These are phyloP conservation scores for Zenarchopterus dispar DNA, from an alignment of 2,797 vertebrate genomes.

Conservation along the genomic window DNA sequence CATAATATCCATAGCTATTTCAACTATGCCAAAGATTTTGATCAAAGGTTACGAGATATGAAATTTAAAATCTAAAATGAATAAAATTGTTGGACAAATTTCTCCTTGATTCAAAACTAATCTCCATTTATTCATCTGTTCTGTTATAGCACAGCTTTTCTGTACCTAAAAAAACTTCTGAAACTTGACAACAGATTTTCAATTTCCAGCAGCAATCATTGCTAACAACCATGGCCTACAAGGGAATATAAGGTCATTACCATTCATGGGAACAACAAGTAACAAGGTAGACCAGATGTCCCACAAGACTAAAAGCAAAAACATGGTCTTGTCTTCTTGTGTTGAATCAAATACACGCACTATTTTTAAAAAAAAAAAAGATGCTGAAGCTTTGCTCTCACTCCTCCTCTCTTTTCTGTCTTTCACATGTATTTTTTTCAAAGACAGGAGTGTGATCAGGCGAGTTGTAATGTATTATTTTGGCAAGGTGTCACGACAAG, in stretches of 20 bases:
- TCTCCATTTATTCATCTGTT: background rate
- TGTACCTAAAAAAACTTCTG: conserved; percentile 15
- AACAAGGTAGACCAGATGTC: conserved; percentile 41
- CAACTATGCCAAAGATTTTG: no score
- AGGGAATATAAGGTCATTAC: conserved; percentile 66
- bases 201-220: conserved; percentile 56
- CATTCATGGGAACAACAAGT: conserved; percentile 61
- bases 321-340: conserved; percentile 53
- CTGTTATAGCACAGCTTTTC: background rate
- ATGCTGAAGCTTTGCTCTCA: conserved; percentile 30
- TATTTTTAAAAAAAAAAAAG: conserved; percentile 19
- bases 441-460: conserved; percentile 45
- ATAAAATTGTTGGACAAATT: background rate
- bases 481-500: conserved; percentile 64
- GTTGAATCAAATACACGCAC: conserved; percentile 59
- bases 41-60: no score
- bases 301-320: conserved; percentile 59
- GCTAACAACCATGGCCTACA: conserved; percentile 54
- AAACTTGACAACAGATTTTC: conserved; percentile 62
- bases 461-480: conserved; percentile 69
- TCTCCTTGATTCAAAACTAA: background rate
- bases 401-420: conserved; percentile 38
- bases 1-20: no score
- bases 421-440: conserved; percentile 45
- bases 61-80: no score